Evolutionary conservation across 1,140 invertebrate species (phyloP).

Genomic region (Atopsyche davidsoni): DNA sequence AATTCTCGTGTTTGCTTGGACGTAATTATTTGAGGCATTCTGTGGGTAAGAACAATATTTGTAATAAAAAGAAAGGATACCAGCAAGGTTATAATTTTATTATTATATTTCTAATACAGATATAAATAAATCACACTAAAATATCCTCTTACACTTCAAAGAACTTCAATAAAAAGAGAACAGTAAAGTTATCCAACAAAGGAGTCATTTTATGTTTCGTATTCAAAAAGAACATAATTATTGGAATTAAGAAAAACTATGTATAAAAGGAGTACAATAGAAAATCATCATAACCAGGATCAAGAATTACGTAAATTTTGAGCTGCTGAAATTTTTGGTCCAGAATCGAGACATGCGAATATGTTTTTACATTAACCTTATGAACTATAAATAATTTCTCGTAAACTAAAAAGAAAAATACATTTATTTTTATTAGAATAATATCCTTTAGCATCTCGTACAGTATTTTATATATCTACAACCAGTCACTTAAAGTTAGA

Average conservation of each 20-base stretch:
- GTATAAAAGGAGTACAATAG: too few species aligned
- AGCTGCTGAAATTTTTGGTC: constrained; percentile 29
- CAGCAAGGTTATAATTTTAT: constrained; percentile 24
- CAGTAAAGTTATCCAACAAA: too few species aligned
- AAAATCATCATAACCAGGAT: too few species aligned
- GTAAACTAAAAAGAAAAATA: constrained; percentile 15
- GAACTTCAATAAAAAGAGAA: too few species aligned
- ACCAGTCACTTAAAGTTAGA: constrained; percentile 29
- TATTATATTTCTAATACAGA: constrained; percentile 28
- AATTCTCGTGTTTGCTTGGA: too few species aligned
- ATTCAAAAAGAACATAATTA: too few species aligned
- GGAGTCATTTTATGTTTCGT: too few species aligned
- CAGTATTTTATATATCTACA: constrained; percentile 23
- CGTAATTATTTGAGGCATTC: too few species aligned
- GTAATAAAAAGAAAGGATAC: constrained; percentile 16
- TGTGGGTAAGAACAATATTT: background rate
- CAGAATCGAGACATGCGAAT: constrained; percentile 27
- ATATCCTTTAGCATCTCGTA: constrained; percentile 15
- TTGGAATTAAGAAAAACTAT: too few species aligned
- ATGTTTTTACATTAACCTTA: constrained; percentile 16
- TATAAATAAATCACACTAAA: constrained; percentile 31
- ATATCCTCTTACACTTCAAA: constrained; percentile 7
- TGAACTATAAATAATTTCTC: constrained; percentile 12
- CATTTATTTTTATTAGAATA: constrained; percentile 10
- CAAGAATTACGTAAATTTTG: constrained; percentile 9